These are phyloP conservation scores for Dryomyza anilis DNA, from an alignment of 2,888 invertebrate genomes.

Conservation along the genomic window DNA sequence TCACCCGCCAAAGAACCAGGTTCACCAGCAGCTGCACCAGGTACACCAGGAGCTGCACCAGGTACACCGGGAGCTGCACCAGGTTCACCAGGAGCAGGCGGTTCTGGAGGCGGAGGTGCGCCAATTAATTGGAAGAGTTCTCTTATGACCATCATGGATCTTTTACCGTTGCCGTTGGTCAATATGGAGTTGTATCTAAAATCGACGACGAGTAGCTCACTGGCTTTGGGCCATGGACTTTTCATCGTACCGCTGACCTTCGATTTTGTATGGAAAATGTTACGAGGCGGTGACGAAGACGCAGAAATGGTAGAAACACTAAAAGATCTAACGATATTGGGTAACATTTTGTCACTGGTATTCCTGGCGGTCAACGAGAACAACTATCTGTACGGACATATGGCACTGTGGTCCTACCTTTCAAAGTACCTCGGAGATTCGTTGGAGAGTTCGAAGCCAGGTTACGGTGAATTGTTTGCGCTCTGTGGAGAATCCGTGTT, in stretches of 20 bases:
- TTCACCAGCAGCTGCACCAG: too few relatives aligned
- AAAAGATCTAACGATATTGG: constrained; percentile 44
- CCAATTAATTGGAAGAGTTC: constrained; percentile 29
- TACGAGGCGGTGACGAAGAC: constrained; percentile 37
- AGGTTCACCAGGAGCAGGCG: constrained; percentile 33
- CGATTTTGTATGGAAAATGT: constrained; percentile 41
- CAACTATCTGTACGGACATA: constrained; percentile 38
- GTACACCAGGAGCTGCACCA: too few relatives aligned
- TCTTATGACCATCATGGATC: constrained; percentile 44
- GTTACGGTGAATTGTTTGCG: constrained; percentile 38
- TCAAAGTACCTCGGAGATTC: constrained; percentile 39
- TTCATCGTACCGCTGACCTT: constrained; percentile 48
- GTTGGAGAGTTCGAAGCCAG: constrained; percentile 38
- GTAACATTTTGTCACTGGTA: constrained; percentile 45
- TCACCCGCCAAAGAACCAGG: too few relatives aligned
- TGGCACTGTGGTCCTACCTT: constrained; percentile 40
- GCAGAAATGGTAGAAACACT: constrained; percentile 37
- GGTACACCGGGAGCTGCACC: constrained; percentile 6
- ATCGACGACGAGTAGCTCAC: constrained; percentile 37
- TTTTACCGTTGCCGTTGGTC: constrained; percentile 45
- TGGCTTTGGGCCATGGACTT: constrained; percentile 47
- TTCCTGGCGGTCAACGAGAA: constrained; percentile 41
- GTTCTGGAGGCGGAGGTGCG: not conserved
- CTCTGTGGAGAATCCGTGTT: constrained; percentile 41
- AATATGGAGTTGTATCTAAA: constrained; percentile 48